Percentiles rank a stretch among this genome's conserved stretches.
Evolutionary conservation across 2,113 vertebrate species (phyloP).

Genomic region (Baryphthengus martii): DNA sequence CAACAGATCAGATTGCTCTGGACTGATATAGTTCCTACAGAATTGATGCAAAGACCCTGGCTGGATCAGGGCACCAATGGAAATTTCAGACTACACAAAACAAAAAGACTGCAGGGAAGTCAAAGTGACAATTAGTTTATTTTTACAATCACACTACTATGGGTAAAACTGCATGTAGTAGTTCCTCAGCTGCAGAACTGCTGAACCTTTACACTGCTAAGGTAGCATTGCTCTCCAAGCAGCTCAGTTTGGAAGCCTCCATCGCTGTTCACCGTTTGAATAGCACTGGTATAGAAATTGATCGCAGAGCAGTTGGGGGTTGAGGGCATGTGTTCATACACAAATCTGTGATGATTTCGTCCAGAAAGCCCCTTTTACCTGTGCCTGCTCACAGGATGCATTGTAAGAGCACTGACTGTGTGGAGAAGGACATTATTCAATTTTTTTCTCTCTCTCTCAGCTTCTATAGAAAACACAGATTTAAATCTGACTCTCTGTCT

Average conservation of each 20-base stretch:
- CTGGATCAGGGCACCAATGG: background rate
- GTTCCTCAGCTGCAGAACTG: background rate
- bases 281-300: background rate
- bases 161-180: background rate
- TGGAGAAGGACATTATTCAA: background rate
- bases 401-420: background rate
- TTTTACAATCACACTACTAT: background rate
- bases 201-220: background rate
- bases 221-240: background rate
- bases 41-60: background rate
- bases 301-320: background rate
- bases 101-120: background rate
- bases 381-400: background rate
- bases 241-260: background rate
- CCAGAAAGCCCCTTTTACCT: background rate
- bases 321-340: background rate
- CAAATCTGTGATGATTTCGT: background rate
- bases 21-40: background rate
- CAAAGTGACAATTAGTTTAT: background rate
- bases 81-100: constrained; percentile 12
- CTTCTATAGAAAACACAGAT: background rate
- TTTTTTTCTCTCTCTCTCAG: background rate
- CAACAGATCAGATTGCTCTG: background rate
- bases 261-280: background rate
- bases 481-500: background rate